Conservation (phyloP, 2,888 invertebrate genomes). For the Caenorhabditis sulstoni region DNA sequence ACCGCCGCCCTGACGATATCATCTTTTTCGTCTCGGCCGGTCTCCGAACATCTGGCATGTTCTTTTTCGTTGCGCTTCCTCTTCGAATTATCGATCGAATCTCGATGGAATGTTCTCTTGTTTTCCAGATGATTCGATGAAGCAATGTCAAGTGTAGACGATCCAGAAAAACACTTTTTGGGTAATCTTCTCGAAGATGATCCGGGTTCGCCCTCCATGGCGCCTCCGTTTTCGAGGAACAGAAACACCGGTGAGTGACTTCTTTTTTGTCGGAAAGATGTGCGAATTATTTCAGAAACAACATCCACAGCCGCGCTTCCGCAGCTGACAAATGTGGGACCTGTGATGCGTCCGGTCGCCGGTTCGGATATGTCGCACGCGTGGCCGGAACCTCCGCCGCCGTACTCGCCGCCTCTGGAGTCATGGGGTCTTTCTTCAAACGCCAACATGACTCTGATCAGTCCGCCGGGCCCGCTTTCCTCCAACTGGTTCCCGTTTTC, state of each 20-base stretch:
- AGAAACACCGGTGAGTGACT: slow-evolving; percentile 24
- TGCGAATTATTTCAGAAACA: slow-evolving; percentile 16
- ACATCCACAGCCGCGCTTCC: slow-evolving; percentile 9
- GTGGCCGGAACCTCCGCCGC: slow-evolving; percentile 71
- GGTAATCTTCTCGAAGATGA: slow-evolving; percentile 72
- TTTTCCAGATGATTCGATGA: slow-evolving; percentile 54
- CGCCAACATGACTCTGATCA: slow-evolving; percentile 18
- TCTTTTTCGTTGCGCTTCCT: slow-evolving; percentile 8
- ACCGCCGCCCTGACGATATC: slow-evolving; percentile 8
- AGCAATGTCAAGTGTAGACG: slow-evolving; percentile 64
- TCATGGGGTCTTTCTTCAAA: slow-evolving; percentile 14
- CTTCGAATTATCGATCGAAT: slow-evolving; percentile 3
- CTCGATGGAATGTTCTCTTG: not conserved
- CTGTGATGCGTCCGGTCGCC: slow-evolving; percentile 24
- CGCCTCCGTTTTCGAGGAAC: not conserved
- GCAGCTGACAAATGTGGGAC: slow-evolving; percentile 22
- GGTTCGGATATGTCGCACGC: slow-evolving; percentile 17
- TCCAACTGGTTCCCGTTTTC: slow-evolving; percentile 30
- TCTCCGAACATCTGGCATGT: slow-evolving; percentile 37
- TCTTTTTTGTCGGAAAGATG: not conserved
- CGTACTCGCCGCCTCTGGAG: slow-evolving; percentile 55
- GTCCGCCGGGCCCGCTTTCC: not conserved
- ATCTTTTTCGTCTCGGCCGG: slow-evolving; percentile 7
- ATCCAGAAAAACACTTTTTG: slow-evolving; percentile 71
- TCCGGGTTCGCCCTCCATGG: slow-evolving; percentile 21